Percentiles rank a stretch among this genome's conserved stretches.
Evolutionary conservation across 2,888 invertebrate genomes (phyloP).

Genomic region (Anodontia alba): DNA sequence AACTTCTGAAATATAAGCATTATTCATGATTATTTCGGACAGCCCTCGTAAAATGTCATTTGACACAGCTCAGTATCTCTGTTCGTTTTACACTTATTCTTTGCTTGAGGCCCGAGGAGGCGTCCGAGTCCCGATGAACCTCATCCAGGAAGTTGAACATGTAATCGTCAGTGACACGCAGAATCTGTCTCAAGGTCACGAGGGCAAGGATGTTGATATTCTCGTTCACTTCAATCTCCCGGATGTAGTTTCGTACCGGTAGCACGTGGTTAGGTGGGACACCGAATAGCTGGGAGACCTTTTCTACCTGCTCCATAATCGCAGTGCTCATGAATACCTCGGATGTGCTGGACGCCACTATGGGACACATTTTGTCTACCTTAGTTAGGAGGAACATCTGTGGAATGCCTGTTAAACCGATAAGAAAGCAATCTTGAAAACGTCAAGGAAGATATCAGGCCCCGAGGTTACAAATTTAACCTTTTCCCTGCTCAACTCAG

Average conservation of each 20-base stretch:
- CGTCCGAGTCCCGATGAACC: constrained; percentile 5
- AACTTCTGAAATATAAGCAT: too few species aligned
- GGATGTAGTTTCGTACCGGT: constrained; percentile 46
- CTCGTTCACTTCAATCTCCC: constrained; percentile 42
- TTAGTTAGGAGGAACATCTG: constrained; percentile 12
- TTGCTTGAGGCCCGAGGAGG: neutral
- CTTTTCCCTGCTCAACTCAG: too few species aligned
- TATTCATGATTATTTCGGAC: too few species aligned
- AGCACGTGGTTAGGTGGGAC: constrained; percentile 46
- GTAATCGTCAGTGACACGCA: constrained; percentile 43
- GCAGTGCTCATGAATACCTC: constrained; percentile 28
- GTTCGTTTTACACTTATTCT: neutral
- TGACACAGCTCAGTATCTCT: neutral
- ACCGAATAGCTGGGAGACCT: constrained; percentile 42
- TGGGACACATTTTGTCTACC: neutral
- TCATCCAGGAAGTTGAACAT: constrained; percentile 34
- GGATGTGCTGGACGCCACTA: neutral
- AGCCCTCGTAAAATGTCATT: neutral
- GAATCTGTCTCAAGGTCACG: constrained; percentile 33
- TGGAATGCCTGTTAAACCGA: constrained; percentile 16
- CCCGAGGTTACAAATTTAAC: too few species aligned
- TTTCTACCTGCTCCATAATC: constrained; percentile 36
- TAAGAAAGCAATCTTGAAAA: too few species aligned
- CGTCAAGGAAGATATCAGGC: too few species aligned
- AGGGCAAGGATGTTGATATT: constrained; percentile 45